Evolutionary conservation across 2,113 vertebrate species (phyloP).

Genomic region (Panurus biarmicus): DNA sequence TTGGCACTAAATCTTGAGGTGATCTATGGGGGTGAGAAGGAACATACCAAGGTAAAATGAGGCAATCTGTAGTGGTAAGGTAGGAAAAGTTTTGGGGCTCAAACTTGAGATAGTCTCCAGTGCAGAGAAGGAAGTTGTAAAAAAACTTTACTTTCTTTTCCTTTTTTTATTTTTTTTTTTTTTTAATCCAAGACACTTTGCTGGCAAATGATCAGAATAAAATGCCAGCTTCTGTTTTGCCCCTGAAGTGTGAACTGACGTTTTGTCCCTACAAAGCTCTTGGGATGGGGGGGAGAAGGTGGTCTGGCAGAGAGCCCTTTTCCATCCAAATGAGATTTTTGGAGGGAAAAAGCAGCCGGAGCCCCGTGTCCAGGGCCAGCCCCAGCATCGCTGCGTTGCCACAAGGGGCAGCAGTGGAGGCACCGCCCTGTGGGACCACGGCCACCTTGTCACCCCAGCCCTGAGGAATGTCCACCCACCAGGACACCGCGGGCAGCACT

Average conservation of each 20-base stretch:
- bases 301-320: neutral
- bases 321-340: neutral
- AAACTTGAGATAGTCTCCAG: neutral
- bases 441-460: neutral
- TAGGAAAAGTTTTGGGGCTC: neutral
- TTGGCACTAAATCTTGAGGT: neutral
- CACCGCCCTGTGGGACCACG: accelerated
- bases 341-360: accelerated
- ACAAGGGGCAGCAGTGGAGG: neutral
- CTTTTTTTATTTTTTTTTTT: neutral
- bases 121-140: neutral
- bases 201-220: neutral
- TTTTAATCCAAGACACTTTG: neutral
- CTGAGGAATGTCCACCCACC: slow-evolving; percentile 63
- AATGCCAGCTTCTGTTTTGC: neutral
- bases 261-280: neutral
- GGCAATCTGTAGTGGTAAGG: neutral
- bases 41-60: neutral
- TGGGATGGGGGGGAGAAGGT: neutral
- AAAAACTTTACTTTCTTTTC: neutral
- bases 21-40: neutral
- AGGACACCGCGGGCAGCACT: slow-evolving; percentile 87
- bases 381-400: accelerated
- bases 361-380: neutral
- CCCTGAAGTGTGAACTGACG: neutral